Evolutionary conservation across 1,140 invertebrate genomes (phyloP).

Genomic region (Lethocerus indicus): DNA sequence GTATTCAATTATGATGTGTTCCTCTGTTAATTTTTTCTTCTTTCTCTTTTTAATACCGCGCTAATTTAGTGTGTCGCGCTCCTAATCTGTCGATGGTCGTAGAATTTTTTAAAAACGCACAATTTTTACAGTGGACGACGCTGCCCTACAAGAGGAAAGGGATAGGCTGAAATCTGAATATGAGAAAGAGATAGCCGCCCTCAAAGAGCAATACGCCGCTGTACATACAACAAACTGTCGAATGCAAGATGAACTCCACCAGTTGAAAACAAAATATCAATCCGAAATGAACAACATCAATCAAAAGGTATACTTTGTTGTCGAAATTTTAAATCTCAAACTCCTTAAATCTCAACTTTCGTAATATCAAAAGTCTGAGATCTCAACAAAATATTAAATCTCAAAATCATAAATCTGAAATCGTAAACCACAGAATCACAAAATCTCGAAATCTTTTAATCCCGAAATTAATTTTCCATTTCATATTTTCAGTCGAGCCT

Average conservation of each 20-base stretch:
- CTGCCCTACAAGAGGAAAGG: slow-evolving; percentile 17
- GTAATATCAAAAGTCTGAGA: not conserved
- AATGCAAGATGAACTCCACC: slow-evolving; percentile 27
- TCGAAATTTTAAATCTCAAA: not conserved
- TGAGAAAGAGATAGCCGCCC: slow-evolving; percentile 27
- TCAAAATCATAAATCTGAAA: not conserved
- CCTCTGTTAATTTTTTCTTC: too few relatives aligned
- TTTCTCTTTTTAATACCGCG: too few relatives aligned
- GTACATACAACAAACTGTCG: slow-evolving; percentile 29
- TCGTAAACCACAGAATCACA: not conserved
- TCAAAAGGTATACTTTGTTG: slow-evolving; percentile 9
- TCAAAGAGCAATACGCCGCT: slow-evolving; percentile 27
- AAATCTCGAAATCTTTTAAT: too few relatives aligned
- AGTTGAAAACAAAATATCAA: slow-evolving; percentile 27
- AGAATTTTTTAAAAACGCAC: too few relatives aligned
- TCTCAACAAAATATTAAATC: not conserved
- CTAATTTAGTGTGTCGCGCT: too few relatives aligned
- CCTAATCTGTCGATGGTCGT: too few relatives aligned
- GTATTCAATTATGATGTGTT: too few relatives aligned
- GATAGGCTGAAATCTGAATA: slow-evolving; percentile 26
- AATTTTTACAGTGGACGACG: slow-evolving; percentile 18
- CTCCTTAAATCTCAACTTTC: not conserved
- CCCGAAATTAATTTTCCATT: too few relatives aligned
- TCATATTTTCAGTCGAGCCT: slow-evolving; percentile 7
- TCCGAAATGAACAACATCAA: slow-evolving; percentile 11